Percentiles rank a stretch among this genome's conserved stretches.
Conservation (phyloP, 92 coral and sea anemone genomes). For the Epizoanthus scotinus region DNA sequence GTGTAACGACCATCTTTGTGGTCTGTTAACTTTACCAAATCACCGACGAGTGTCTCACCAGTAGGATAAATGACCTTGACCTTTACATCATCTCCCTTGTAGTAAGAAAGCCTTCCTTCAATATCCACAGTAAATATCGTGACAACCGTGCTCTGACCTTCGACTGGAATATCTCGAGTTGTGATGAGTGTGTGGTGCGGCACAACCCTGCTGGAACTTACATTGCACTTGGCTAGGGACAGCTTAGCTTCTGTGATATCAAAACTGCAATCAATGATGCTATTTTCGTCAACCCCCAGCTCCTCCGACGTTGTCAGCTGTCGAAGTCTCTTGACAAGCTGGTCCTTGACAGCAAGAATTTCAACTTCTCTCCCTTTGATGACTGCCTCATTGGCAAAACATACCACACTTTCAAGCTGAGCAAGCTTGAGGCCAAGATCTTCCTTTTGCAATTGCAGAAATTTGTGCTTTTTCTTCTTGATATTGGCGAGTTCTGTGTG, state of each 20-base stretch:
- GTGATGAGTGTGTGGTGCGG: constrained; percentile 41
- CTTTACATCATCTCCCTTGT: constrained; percentile 33
- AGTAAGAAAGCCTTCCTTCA: constrained; percentile 37
- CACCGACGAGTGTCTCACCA: constrained; percentile 10
- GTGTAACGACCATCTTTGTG: constrained; percentile 35
- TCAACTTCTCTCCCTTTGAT: constrained; percentile 34
- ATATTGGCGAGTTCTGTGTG: constrained; percentile 35
- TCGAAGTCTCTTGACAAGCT: constrained; percentile 39
- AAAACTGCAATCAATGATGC: constrained; percentile 47
- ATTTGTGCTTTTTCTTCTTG: constrained; percentile 34
- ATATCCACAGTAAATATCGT: constrained; percentile 22
- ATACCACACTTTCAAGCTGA: constrained; percentile 44
- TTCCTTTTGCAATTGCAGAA: constrained; percentile 45
- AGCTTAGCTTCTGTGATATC: constrained; percentile 45
- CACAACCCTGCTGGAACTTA: constrained; percentile 34
- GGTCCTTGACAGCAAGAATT: constrained; percentile 48
- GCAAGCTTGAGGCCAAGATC: constrained; percentile 38
- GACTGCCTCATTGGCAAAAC: constrained; percentile 51
- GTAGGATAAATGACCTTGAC: constrained; percentile 27
- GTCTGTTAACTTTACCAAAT: neutral
- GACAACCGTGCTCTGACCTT: constrained; percentile 27
- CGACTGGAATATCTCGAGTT: constrained; percentile 16
- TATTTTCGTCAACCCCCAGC: constrained; percentile 38
- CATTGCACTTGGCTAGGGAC: constrained; percentile 27
- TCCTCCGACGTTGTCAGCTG: constrained; percentile 33